phyloP scores from a whole-genome alignment of 2,888 invertebrate species.

The Phengaris arion region DNA sequence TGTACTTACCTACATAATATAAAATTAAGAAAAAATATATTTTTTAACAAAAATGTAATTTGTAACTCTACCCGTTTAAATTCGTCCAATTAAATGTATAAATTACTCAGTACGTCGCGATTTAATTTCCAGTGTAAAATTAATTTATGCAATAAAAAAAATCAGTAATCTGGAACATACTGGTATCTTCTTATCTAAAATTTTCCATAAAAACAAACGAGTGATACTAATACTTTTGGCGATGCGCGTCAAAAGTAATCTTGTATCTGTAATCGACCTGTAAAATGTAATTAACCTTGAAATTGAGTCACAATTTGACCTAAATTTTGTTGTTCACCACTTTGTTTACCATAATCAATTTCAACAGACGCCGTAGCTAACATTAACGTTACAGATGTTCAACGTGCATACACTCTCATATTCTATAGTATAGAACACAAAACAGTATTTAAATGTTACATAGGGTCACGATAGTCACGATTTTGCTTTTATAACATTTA shows the following conservation, averaged over 20 bases:
- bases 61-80: too few species aligned
- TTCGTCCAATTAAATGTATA: too few species aligned
- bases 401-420: too few species aligned
- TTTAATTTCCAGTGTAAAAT: too few species aligned
- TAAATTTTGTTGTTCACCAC: background rate
- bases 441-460: background rate
- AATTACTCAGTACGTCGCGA: too few species aligned
- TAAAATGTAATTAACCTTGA: background rate
- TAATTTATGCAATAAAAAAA: too few species aligned
- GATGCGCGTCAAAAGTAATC: background rate
- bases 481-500: background rate
- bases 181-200: background rate
- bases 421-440: background rate
- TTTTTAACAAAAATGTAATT: too few species aligned
- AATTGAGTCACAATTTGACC: background rate
- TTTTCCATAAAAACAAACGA: background rate
- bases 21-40: too few species aligned
- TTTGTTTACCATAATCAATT: slow-evolving; percentile 12
- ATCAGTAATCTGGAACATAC: background rate
- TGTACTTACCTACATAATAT: too few species aligned
- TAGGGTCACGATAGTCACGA: background rate
- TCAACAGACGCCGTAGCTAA: background rate
- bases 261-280: background rate
- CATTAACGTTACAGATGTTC: background rate
- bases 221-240: background rate